phyloP scores from a whole-genome alignment of 2,888 invertebrate genomes.

The Drosophila falleni region DNA sequence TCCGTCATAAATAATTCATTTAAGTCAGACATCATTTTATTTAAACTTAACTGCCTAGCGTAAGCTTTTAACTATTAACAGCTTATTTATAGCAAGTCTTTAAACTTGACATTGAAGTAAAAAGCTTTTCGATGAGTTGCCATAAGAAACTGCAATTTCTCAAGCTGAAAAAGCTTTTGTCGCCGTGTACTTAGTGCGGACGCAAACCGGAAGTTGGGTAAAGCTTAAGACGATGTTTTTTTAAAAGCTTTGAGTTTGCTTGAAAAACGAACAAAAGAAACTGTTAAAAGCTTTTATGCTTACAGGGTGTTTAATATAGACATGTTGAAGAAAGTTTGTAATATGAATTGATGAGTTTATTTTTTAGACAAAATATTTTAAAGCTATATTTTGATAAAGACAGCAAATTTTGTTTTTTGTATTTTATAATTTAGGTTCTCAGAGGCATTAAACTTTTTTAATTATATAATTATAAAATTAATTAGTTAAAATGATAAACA shows the following conservation, averaged over 20 bases:
- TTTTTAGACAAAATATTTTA: background rate
- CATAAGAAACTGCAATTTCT: conserved; percentile 31
- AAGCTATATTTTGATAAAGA: too few relatives aligned
- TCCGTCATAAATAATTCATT: conserved; percentile 16
- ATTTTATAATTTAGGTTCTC: too few relatives aligned
- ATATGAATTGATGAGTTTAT: background rate
- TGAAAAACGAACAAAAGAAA: conserved; percentile 16
- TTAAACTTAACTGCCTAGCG: background rate
- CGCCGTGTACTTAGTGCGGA: conserved; percentile 33
- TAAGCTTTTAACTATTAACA: conserved; percentile 1
- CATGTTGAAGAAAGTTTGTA: background rate
- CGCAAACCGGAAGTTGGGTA: conserved; percentile 60
- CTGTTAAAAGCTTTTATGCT: conserved; percentile 21
- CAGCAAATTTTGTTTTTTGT: too few relatives aligned
- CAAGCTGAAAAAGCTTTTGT: conserved; percentile 25
- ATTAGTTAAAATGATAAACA: too few relatives aligned
- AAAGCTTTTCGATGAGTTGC: conserved; percentile 23
- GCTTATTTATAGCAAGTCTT: conserved; percentile 38
- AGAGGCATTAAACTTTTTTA: too few relatives aligned
- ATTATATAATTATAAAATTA: too few relatives aligned
- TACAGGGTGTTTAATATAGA: conserved; percentile 32
- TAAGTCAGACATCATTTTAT: background rate
- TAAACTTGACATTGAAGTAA: background rate
- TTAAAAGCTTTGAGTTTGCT: conserved; percentile 34
- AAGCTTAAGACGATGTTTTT: conserved; percentile 54